phyloP scores from a whole-genome alignment of 37 sponge, comb jelly and placozoan genomes.

The Amphimedon queenslandica region DNA sequence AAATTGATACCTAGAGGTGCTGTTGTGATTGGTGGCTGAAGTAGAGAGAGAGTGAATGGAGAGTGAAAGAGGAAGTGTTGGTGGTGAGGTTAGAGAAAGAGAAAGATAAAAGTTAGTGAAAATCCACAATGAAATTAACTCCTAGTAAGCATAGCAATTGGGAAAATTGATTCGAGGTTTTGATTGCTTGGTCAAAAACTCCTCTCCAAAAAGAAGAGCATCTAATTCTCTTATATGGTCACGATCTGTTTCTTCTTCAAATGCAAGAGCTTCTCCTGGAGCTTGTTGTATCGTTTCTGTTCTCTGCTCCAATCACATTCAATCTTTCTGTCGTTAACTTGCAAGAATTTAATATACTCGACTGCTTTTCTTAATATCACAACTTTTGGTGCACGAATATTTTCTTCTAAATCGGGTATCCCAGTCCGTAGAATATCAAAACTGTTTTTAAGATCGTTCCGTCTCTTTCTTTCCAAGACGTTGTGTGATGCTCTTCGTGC shows the following conservation, averaged over 20 bases:
- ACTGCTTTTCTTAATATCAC: slow-evolving; percentile 70
- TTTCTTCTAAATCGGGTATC: slow-evolving; percentile 80
- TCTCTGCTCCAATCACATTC: slow-evolving; percentile 23
- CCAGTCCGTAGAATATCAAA: slow-evolving; percentile 52
- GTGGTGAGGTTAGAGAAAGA: no score
- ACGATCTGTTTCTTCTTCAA: no score
- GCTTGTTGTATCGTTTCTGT: slow-evolving; percentile 25
- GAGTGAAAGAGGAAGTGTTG: no score
- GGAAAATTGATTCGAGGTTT: neutral
- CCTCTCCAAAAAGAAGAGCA: no score
- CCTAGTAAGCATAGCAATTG: no score
- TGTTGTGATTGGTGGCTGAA: no score
- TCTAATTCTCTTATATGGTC: neutral
- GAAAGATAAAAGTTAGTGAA: no score
- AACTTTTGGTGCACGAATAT: slow-evolving; percentile 79
- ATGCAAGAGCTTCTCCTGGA: slow-evolving; percentile 23
- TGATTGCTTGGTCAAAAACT: no score
- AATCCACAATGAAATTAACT: no score
- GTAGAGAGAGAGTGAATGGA: no score
- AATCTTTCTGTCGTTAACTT: slow-evolving; percentile 4
- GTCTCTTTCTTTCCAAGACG: slow-evolving; percentile 69
- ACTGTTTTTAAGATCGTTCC: slow-evolving; percentile 76
- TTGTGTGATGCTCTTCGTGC: slow-evolving; percentile 72
- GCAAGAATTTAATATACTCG: slow-evolving; percentile 46
- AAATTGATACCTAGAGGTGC: no score